Base-by-base conservation (phyloP, 2,113 vertebrate species). In the Cygnus atratus region DNA sequence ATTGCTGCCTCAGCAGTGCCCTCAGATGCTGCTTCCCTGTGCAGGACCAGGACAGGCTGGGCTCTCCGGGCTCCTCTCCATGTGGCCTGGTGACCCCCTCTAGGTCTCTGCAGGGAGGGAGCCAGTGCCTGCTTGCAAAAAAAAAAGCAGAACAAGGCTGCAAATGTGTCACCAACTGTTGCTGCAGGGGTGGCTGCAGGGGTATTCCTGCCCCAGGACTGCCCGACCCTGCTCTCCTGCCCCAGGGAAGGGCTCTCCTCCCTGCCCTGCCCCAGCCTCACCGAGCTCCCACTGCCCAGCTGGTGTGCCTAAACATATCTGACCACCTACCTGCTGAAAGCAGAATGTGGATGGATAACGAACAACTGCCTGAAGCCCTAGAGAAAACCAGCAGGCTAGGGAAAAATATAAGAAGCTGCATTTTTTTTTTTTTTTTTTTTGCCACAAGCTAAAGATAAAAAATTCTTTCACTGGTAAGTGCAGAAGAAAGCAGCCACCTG, bases 401-500 rank as follows among this genome's bases (percentile, higher is more conserved):
- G 18, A 21, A 75, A 87, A 70, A 59, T 22, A 72, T 87, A 63
- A 77, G 77, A 70, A 75, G 22, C 33, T 88, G 41, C 25, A 13
- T 31, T 37, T 75, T 21, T 48, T 46, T 46, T 46, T 12, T 41
- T 39, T 39, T 39, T 18, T 71, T 93, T 65, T 18, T 65, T 92
- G 59, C 58, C 63, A 46, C 15, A 39, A 22, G 25, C 11, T 48
- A 44, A 29, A 89, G 48, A 26, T 41, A 81, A 48, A 68, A 52
- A 41, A 70, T 88, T 88, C 12, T 16, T 84, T 87, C 66, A 43
- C 37, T 50, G 44, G 17, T 39, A 83, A 77, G 55, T 8, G 8
- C 55, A 61, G 48, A 68, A 82, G 55, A 84, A 91, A 73, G 59
- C 29, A 81, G 22, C 31, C 81, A 94, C 46, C 46, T 52, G 59